These are phyloP conservation scores for Leucophenga varia DNA, from an alignment of 1,140 invertebrate species.

Conservation along the genomic window DNA sequence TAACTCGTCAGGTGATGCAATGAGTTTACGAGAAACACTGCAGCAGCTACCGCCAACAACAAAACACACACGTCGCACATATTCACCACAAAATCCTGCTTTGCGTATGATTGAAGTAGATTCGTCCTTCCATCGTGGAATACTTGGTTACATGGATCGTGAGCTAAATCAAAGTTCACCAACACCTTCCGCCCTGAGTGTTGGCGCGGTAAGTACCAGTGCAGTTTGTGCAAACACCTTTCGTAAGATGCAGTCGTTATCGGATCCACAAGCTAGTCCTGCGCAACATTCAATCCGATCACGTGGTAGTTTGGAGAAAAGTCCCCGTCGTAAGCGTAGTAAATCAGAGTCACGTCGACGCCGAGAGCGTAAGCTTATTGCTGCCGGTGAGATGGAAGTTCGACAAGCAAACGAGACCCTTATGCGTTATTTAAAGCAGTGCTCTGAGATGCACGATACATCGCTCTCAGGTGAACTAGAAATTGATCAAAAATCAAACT, in stretches of 20 bases:
- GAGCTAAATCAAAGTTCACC: constrained; percentile 49
- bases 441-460: constrained; percentile 55
- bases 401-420: constrained; percentile 54
- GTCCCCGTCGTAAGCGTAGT: constrained; percentile 54
- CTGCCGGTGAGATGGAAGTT: constrained; percentile 55
- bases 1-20: constrained; percentile 48
- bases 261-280: constrained; percentile 55
- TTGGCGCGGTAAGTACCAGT: constrained; percentile 12
- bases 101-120: constrained; percentile 29
- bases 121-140: constrained; percentile 48
- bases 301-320: constrained; percentile 51
- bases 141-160: constrained; percentile 51
- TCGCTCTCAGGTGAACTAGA: constrained; percentile 54
- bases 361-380: constrained; percentile 50
- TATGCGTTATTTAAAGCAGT: constrained; percentile 55
- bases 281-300: constrained; percentile 52
- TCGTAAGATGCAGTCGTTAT: constrained; percentile 48
- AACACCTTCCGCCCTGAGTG: constrained; percentile 37
- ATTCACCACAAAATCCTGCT: constrained; percentile 38
- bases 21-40: constrained; percentile 46
- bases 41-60: constrained; percentile 44
- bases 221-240: constrained; percentile 15
- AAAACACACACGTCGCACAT: constrained; percentile 25
- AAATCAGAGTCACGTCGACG: constrained; percentile 52
- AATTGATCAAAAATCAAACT: constrained; percentile 54